phyloP scores from a whole-genome alignment of 2,797 vertebrate species.

The Lates japonicus region DNA sequence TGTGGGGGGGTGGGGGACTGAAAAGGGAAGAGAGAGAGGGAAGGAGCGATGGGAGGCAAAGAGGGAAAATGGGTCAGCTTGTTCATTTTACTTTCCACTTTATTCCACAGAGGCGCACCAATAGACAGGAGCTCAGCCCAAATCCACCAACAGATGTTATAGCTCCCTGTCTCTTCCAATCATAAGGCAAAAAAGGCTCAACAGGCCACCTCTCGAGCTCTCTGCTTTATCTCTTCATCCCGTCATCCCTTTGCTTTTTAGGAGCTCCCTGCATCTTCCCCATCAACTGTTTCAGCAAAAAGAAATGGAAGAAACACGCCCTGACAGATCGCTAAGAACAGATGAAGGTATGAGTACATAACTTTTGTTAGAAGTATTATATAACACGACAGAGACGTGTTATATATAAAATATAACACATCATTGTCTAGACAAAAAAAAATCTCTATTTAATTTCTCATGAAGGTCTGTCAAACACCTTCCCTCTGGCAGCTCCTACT shows the following conservation, averaged over 20 bases:
- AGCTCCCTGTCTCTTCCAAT: conserved; percentile 78
- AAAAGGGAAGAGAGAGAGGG: conserved; percentile 16
- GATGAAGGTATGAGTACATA: conserved; percentile 41
- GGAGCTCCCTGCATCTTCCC: conserved; percentile 18
- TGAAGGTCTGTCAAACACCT: conserved; percentile 16
- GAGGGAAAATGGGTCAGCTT: conserved; percentile 78
- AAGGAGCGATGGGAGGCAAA: conserved; percentile 43
- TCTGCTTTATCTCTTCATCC: conserved; percentile 54
- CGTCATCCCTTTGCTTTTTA: conserved; percentile 48
- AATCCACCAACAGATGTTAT: conserved; percentile 82
- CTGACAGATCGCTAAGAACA: conserved; percentile 42
- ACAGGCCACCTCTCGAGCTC: conserved; percentile 51
- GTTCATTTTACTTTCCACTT: conserved; percentile 69
- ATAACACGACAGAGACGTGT: conserved; percentile 35
- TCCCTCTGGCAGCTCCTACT: conserved; percentile 28
- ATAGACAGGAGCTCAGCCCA: conserved; percentile 74
- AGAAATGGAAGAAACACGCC: conserved; percentile 22
- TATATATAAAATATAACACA: conserved; percentile 48
- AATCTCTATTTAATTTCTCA: conserved; percentile 52
- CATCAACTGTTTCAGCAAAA: conserved; percentile 18
- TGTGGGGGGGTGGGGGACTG: not conserved
- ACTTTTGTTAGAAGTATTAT: conserved; percentile 21
- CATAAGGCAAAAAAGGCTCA: conserved; percentile 66
- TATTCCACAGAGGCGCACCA: conserved; percentile 72
- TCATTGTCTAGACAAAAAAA: conserved; percentile 34